Evolutionary conservation across 2,888 invertebrate species (phyloP), one percentile per base, ranked within the genome.

Genomic region (Gari tellinella): DNA sequence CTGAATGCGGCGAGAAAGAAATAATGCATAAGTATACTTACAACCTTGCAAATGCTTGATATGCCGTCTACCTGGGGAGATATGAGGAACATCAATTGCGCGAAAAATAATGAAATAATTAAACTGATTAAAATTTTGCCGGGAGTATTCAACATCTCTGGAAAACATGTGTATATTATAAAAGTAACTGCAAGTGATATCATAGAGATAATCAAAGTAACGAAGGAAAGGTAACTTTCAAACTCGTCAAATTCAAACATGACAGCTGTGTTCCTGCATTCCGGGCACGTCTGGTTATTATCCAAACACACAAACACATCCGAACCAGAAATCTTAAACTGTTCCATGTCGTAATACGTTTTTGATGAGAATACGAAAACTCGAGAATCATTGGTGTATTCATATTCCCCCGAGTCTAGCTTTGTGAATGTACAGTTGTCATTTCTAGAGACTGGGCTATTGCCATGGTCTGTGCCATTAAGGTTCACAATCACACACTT

Each of bases 151-250:
- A 93, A 89, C 48, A 94, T 87, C 56, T 93, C 92, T 0, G 93
- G 91, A 19, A 93, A 91, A 19, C 92, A 66, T 26, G 90, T 80
- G 82, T 93, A 93, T 0, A 93, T 93, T 2, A 91, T 73, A 17
- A 94, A 87, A 74, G 93, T 93, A 5, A 93, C 77, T 19, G 92
- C 64, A 3, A 94, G 87, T 77, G 93, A 93, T 25, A 93, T 76
- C 46, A 93, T 88, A 0, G 94, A 94, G 12, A 93, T 94, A 14
- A 95, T 92, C 10, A 95, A 94, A 51, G 95, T 94, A 80, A 95
- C 93, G 51, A 95, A 92, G 14, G 94, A 94, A 55, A 95, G 38
- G 46, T 75, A 72, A 1, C 63, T 61, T 41, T 82, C 79, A 3
- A 68, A 38, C 17, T 46, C 45, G 15, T 72, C 62, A 31, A 76